A percentile compares a stretch with the other conserved stretches of the same genome.
phyloP scores from a whole-genome alignment of 2,113 vertebrate genomes.

The Scatophagus argus region DNA sequence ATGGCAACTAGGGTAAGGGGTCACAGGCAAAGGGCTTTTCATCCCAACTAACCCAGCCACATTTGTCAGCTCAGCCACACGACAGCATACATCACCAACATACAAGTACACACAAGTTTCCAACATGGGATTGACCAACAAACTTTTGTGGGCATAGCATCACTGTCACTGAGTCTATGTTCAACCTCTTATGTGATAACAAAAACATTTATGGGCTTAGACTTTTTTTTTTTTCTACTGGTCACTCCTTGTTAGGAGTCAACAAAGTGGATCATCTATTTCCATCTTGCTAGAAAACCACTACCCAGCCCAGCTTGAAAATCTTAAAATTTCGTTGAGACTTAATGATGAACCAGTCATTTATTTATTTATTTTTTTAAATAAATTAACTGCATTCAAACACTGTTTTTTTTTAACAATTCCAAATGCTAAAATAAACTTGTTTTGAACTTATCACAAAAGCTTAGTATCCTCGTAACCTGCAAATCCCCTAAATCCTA shows the following conservation, averaged over 20 bases:
- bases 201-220: too few relatives aligned
- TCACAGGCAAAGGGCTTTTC: slow-evolving; percentile 65
- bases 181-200: not conserved
- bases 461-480: slow-evolving; percentile 6
- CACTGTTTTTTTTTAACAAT: not conserved
- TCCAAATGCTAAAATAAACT: slow-evolving; percentile 19
- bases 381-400: not conserved
- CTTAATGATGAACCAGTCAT: not conserved
- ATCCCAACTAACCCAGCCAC: slow-evolving; percentile 42
- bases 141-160: not conserved
- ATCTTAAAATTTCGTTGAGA: too few relatives aligned
- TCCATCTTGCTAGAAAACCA: too few relatives aligned
- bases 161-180: not conserved
- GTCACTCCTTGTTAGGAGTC: too few relatives aligned
- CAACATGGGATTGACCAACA: slow-evolving; percentile 9
- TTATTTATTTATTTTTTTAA: not conserved
- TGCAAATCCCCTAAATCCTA: slow-evolving; percentile 34
- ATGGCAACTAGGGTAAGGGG: slow-evolving; percentile 65
- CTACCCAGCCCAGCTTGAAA: too few relatives aligned
- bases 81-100: slow-evolving; percentile 22
- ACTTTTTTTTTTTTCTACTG: too few relatives aligned
- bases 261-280: too few relatives aligned
- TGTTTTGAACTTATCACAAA: slow-evolving; percentile 35
- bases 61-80: slow-evolving; percentile 56
- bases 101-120: slow-evolving; percentile 23